Conservation (phyloP, 2,888 invertebrate species). For the Ormyrus nitidulus region DNA sequence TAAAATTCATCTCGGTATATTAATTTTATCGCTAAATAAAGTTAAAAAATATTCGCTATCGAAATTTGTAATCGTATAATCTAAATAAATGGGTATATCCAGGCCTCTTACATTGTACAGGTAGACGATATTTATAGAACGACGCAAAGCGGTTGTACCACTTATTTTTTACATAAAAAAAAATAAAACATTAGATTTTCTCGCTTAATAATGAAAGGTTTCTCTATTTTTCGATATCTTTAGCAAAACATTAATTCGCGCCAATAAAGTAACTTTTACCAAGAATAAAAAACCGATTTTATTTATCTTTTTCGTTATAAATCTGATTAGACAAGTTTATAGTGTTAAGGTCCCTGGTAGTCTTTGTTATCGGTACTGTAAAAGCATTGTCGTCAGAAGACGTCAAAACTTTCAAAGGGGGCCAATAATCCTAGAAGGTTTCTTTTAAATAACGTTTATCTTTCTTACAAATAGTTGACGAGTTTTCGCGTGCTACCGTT, state of each 20-base stretch:
- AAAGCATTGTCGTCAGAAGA: slow-evolving; percentile 30
- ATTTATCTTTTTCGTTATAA: neutral
- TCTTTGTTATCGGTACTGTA: slow-evolving; percentile 31
- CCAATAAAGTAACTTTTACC: neutral
- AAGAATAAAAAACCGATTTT: slow-evolving; percentile 2
- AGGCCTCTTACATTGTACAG: slow-evolving; percentile 27
- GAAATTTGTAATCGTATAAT: neutral
- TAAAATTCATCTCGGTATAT: slow-evolving; percentile 10
- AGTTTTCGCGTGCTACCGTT: slow-evolving; percentile 16
- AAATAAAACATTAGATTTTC: slow-evolving; percentile 5
- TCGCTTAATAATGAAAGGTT: neutral
- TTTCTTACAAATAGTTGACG: slow-evolving; percentile 37
- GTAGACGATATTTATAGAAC: slow-evolving; percentile 5
- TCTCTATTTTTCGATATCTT: neutral
- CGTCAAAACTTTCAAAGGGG: slow-evolving; percentile 35
- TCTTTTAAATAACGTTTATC: slow-evolving; percentile 5
- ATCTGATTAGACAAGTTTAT: slow-evolving; percentile 15
- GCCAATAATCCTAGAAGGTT: slow-evolving; percentile 9
- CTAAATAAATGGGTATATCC: slow-evolving; percentile 8
- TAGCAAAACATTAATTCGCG: neutral
- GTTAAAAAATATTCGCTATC: slow-evolving; percentile 42
- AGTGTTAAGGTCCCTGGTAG: slow-evolving; percentile 49
- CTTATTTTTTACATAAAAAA: slow-evolving; percentile 7
- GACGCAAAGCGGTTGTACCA: neutral
- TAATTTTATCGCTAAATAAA: slow-evolving; percentile 27